Percentiles rank a stretch among this genome's conserved stretches.
Conservation (phyloP, 2,113 vertebrate genomes). For the Colossoma macropomum region DNA sequence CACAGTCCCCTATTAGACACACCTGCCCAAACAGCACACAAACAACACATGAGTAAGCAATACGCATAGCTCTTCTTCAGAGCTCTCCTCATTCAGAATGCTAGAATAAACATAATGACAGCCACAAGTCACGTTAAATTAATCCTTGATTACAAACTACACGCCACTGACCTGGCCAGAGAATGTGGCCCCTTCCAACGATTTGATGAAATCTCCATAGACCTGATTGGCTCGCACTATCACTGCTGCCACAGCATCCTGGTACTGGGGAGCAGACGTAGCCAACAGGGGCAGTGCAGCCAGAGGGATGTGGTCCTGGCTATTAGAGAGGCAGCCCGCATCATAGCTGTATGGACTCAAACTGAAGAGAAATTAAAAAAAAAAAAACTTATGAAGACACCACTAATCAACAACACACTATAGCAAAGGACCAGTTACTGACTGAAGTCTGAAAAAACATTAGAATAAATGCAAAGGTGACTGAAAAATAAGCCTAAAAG, state of each 20-base stretch:
- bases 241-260: conserved; percentile 91
- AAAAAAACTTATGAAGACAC: conserved; percentile 30
- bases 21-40: conserved; percentile 76
- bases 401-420: background rate
- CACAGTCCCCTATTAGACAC: conserved; percentile 95
- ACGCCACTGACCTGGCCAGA: conserved; percentile 86
- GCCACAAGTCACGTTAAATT: background rate
- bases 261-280: conserved; percentile 94
- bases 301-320: conserved; percentile 96
- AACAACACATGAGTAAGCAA: background rate
- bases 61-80: background rate
- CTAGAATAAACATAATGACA: background rate
- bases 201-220: conserved; percentile 91
- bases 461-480: too few species aligned
- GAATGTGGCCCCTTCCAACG: conserved; percentile 87
- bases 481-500: too few species aligned
- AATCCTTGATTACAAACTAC: background rate
- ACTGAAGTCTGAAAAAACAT: too few species aligned
- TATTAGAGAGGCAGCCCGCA: conserved; percentile 93
- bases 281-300: conserved; percentile 93
- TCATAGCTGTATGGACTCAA: conserved; percentile 96
- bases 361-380: conserved; percentile 69
- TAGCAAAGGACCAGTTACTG: too few species aligned
- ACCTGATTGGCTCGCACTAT: conserved; percentile 94
- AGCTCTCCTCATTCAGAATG: too few species aligned